Percentiles rank a stretch among this genome's conserved stretches.
These are phyloP conservation scores for Agrotis segetum DNA, from an alignment of 2,888 invertebrate genomes.

Conservation along the genomic window DNA sequence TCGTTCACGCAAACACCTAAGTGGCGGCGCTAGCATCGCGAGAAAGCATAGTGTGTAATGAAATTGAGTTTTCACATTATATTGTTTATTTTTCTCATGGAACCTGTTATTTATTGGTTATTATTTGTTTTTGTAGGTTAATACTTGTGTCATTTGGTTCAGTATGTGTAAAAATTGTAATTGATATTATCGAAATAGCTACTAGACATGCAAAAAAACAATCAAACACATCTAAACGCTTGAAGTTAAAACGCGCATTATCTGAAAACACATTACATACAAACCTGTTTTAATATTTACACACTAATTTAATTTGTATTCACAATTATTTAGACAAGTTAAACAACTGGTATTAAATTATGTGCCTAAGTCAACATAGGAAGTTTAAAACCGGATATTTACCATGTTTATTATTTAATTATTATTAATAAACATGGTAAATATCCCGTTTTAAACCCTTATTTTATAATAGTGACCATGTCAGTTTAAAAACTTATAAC, in stretches of 20 bases:
- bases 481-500: no score
- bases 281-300: no score
- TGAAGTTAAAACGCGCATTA: not conserved
- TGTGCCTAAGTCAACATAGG: no score
- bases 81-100: slow-evolving; percentile 39
- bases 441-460: no score
- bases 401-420: no score
- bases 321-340: not conserved
- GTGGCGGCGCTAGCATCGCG: slow-evolving; percentile 71
- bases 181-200: not conserved
- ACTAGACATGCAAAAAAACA: slow-evolving; percentile 21
- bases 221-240: slow-evolving; percentile 7
- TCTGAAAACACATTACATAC: no score
- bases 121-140: not conserved
- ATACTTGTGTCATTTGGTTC: no score
- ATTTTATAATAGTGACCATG: no score
- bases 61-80: slow-evolving; percentile 53
- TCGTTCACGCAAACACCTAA: slow-evolving; percentile 62
- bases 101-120: not conserved
- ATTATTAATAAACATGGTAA: no score
- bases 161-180: not conserved
- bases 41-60: slow-evolving; percentile 64
- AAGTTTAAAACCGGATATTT: no score
- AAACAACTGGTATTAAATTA: not conserved
- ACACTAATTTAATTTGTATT: no score